Evolutionary conservation across 1,140 invertebrate species (phyloP).

Genomic region (Hestina assimilis): DNA sequence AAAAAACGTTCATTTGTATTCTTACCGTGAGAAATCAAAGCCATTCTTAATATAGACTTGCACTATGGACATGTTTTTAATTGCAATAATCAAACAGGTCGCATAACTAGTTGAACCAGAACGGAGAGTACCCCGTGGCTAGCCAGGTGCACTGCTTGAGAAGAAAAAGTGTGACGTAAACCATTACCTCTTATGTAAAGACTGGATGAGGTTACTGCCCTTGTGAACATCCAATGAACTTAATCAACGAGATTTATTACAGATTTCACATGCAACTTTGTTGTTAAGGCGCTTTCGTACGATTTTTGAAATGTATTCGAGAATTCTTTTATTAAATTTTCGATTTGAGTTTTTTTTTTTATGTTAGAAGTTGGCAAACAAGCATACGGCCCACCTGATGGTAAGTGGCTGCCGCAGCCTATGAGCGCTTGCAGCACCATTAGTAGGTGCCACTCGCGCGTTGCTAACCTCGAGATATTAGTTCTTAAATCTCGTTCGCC

Average conservation of each 20-base stretch:
- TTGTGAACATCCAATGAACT: conserved; percentile 21
- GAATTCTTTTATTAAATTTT: too few species aligned
- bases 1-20: background rate
- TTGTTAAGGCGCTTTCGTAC: background rate
- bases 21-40: conserved; percentile 22
- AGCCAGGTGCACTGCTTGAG: conserved; percentile 16
- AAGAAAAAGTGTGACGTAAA: conserved; percentile 27
- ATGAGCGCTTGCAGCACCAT: too few species aligned
- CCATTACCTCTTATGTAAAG: conserved; percentile 22
- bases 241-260: conserved; percentile 7
- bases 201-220: conserved; percentile 22
- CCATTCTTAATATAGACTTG: conserved; percentile 4
- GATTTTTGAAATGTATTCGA: too few species aligned
- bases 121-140: conserved; percentile 15
- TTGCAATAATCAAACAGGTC: conserved; percentile 20
- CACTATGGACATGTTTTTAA: conserved; percentile 24
- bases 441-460: too few species aligned
- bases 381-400: too few species aligned
- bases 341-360: too few species aligned
- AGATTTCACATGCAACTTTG: background rate
- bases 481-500: too few species aligned
- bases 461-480: too few species aligned
- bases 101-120: conserved; percentile 23
- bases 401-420: too few species aligned
- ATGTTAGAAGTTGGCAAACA: too few species aligned